Percentiles rank a stretch among this genome's conserved stretches.
phyloP scores from a whole-genome alignment of 2,888 invertebrate species.

The Napeogenes inachia region DNA sequence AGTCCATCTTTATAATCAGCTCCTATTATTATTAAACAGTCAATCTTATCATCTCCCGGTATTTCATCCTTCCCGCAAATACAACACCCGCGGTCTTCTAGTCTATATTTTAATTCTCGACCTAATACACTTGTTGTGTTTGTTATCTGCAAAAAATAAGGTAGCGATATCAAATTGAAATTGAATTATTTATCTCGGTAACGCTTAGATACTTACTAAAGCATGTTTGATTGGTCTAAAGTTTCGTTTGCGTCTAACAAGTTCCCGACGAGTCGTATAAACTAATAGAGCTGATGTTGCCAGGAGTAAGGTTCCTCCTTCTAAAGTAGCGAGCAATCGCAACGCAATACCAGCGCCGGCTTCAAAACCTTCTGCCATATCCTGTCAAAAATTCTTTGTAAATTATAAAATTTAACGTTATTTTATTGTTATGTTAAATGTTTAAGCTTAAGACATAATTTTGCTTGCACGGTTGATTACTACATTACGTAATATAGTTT shows the following conservation, averaged over 20 bases:
- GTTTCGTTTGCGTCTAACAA: constrained; percentile 28
- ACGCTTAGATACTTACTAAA: constrained; percentile 42
- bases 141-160: constrained; percentile 49
- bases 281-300: constrained; percentile 58
- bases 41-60: constrained; percentile 40
- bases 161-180: too few species aligned
- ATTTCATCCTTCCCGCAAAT: constrained; percentile 38
- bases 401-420: too few species aligned
- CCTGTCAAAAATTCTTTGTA: constrained; percentile 28
- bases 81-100: constrained; percentile 51
- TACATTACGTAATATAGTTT: too few species aligned
- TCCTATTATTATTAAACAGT: constrained; percentile 61
- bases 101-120: constrained; percentile 45
- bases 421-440: too few species aligned
- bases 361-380: constrained; percentile 57
- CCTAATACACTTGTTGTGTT: constrained; percentile 54
- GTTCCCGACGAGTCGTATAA: constrained; percentile 49
- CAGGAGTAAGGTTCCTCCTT: constrained; percentile 59
- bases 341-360: constrained; percentile 59
- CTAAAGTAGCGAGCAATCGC: constrained; percentile 64
- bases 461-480: too few species aligned
- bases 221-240: constrained; percentile 42
- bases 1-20: constrained; percentile 47
- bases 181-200: too few species aligned
- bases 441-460: too few species aligned